Conservation (phyloP, 37 sponge, comb jelly and placozoan species). For the Bolinopsis microptera region DNA sequence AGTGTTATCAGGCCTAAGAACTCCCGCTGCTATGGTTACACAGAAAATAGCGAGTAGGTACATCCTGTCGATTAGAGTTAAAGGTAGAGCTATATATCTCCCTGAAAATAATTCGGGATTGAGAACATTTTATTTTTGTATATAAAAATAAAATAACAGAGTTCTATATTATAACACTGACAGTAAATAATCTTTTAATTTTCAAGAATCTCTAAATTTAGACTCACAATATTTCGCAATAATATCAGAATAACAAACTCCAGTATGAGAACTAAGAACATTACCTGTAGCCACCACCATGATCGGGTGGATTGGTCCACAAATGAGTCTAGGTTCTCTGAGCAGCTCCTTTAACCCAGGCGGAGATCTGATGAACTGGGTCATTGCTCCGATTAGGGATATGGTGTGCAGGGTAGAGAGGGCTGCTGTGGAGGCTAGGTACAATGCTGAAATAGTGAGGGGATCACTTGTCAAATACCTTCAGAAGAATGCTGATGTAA, state of each 20-base stretch:
- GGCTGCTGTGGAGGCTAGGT: background rate
- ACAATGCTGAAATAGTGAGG: background rate
- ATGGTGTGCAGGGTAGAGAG: background rate
- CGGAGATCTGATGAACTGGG: background rate
- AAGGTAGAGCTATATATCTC: background rate
- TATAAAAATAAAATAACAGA: too few species aligned
- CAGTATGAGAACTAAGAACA: too few species aligned
- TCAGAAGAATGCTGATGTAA: background rate
- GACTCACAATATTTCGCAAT: too few species aligned
- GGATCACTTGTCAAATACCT: too few species aligned
- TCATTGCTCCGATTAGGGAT: background rate
- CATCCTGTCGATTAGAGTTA: background rate
- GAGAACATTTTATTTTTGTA: too few species aligned
- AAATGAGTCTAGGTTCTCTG: background rate
- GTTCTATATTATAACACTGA: too few species aligned
- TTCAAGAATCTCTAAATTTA: too few species aligned
- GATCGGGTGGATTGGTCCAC: background rate
- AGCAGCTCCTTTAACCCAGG: background rate
- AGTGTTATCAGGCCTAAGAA: background rate
- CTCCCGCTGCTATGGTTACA: background rate
- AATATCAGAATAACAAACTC: too few species aligned
- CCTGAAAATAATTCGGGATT: too few species aligned
- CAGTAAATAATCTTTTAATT: too few species aligned
- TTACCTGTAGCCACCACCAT: background rate
- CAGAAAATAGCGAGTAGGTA: background rate